Evolutionary conservation across 2,797 vertebrate genomes (phyloP).

Genomic region (Rallus crepitans): DNA sequence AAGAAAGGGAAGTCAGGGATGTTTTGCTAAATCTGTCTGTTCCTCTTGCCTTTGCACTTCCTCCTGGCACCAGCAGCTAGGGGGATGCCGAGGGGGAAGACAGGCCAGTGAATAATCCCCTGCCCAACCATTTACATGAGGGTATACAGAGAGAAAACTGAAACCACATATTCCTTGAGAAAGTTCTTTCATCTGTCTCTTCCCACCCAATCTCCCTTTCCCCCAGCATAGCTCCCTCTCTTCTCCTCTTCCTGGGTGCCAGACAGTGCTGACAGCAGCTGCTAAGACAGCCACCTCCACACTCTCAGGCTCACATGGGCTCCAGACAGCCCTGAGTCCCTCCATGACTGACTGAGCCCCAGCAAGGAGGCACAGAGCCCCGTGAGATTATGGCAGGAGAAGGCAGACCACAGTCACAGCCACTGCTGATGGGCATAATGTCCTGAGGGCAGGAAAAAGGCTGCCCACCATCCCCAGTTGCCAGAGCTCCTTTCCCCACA

Average conservation of each 20-base stretch:
- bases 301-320: rapidly evolving
- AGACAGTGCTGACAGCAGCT: not conserved
- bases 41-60: constrained; percentile 43
- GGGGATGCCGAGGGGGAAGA: not conserved
- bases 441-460: not conserved
- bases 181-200: not conserved
- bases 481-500: not conserved
- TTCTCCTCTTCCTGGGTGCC: not conserved
- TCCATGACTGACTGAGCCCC: too few relatives aligned
- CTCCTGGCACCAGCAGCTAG: not conserved
- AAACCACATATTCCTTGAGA: not conserved
- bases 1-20: constrained; percentile 23
- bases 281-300: rapidly evolving
- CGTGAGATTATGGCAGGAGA: rapidly evolving
- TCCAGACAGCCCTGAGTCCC: not conserved
- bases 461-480: not conserved
- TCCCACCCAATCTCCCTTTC: not conserved
- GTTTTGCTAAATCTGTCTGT: constrained; percentile 12
- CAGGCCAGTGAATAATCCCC: not conserved
- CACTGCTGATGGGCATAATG: rapidly evolving
- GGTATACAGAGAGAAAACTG: not conserved
- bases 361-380: not conserved
- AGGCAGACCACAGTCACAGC: too few relatives aligned
- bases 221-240: not conserved
- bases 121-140: not conserved